Conservation (phyloP, 2,888 invertebrate species). For the Copidosoma aretas region DNA sequence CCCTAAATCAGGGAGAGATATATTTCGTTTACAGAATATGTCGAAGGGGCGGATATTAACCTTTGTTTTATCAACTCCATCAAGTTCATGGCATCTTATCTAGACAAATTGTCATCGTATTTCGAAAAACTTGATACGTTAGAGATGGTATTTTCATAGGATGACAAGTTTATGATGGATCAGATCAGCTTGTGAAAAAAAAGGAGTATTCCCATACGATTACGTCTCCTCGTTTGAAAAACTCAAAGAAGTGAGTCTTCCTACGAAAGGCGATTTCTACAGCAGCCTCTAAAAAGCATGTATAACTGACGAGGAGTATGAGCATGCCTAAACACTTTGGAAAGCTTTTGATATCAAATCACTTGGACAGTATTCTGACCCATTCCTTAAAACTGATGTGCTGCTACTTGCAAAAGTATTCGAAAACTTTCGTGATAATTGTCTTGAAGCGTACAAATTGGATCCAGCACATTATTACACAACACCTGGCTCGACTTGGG, state of each 20-base stretch:
- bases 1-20: slow-evolving; percentile 9
- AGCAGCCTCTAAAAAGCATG: not conserved
- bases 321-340: not conserved
- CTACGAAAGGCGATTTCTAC: not conserved
- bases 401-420: slow-evolving; percentile 44
- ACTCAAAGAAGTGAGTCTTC: not conserved
- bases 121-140: not conserved
- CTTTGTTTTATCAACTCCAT: not conserved
- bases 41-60: not conserved
- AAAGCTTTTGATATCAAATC: not conserved
- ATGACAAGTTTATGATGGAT: not conserved
- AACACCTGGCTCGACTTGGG: no score
- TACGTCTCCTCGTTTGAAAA: not conserved
- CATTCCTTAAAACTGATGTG: slow-evolving; percentile 42
- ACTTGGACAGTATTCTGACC: slow-evolving; percentile 49
- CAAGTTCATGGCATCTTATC: not conserved
- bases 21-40: not conserved
- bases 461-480: no score
- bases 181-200: not conserved
- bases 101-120: not conserved
- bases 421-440: no score
- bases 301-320: not conserved
- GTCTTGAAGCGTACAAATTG: no score
- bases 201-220: not conserved
- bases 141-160: not conserved